phyloP scores from a whole-genome alignment of 2,888 invertebrate species.

The Pammene fasciana region DNA sequence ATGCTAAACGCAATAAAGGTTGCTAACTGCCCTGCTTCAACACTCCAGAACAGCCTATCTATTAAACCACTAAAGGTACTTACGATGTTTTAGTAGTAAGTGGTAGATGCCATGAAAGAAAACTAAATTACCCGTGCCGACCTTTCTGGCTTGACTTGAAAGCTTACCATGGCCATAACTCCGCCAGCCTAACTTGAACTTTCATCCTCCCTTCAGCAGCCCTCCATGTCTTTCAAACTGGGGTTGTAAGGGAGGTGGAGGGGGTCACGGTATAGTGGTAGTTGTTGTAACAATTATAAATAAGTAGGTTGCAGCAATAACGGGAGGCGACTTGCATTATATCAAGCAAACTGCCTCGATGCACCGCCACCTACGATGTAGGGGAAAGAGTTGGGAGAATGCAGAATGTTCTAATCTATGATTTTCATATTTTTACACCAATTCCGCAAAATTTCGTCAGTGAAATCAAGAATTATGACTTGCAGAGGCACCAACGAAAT shows the following conservation, averaged over 20 bases:
- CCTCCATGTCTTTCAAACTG: conserved; percentile 40
- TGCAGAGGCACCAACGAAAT: too few relatives aligned
- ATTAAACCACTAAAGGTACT: background rate
- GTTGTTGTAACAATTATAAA: conserved; percentile 77
- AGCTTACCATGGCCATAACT: conserved; percentile 52
- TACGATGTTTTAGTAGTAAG: background rate
- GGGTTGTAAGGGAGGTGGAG: conserved; percentile 46
- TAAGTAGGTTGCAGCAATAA: conserved; percentile 81
- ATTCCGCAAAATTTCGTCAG: too few relatives aligned
- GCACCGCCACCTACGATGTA: conserved; percentile 77
- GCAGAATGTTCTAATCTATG: conserved; percentile 1
- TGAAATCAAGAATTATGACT: too few relatives aligned
- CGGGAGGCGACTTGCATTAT: conserved; percentile 78
- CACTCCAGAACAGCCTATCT: conserved; percentile 9
- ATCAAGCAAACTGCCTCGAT: conserved; percentile 81
- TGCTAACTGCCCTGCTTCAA: conserved; percentile 57
- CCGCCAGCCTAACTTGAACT: conserved; percentile 48
- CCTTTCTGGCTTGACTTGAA: conserved; percentile 69
- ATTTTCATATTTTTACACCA: background rate
- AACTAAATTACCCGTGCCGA: conserved; percentile 79
- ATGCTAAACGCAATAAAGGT: conserved; percentile 72
- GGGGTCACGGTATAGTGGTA: conserved; percentile 58
- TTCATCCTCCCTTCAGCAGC: conserved; percentile 37
- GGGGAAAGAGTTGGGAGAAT: conserved; percentile 55
- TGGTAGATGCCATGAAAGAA: conserved; percentile 66